Evolutionary conservation across 2,797 vertebrate genomes (phyloP), one percentile per base, ranked within the genome.

Genomic region (Chaetodon trifasciatus): DNA sequence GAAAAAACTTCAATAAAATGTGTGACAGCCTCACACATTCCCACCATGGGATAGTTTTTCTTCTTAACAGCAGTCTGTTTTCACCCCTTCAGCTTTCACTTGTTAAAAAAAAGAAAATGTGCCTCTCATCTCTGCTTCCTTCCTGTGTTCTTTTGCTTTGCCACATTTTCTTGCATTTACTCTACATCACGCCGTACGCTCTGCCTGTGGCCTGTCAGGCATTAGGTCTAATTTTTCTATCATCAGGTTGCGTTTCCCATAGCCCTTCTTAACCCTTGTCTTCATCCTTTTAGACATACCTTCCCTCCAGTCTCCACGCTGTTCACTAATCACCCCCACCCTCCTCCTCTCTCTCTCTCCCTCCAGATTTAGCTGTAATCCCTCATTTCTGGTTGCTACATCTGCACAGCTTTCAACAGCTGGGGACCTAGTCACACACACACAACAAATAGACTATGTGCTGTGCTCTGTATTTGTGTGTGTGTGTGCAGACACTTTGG

Each of bases 391-490:
- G 88, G 81, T 88, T 58, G 63, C 86, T 83, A 81, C 93, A 94
- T 94, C 93, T 93, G 92, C 78, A 85, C 80, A 87, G 78, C 82
- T 74, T 82, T 91, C 85, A 93, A 92, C 93, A 95, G 92, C 95
- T 95, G 94, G 90, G 70, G 85, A 85, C 74, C 79, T 15, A 83
- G 82, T 69, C 79, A 74, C 13, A 84, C 85, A 88, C 76, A 75
- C 66, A 83, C 84, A 83, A 85, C 84, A 89, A 40, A 56, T 62
- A 84, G 85, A 84, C 88, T 73, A 23, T 21, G 42, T 70, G 44
- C 28, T 53, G 67, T 9, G 42, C 28, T 44, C 9, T 66, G 42
- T 63, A 67, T 74, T 64, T 76, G 78, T 70, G 49, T 64, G 77
- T 70, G 58, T 58, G 69, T 69, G 64, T 68, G 71, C 53, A 50